These are phyloP conservation scores for Oeneis ivallda DNA, from an alignment of 2,888 invertebrate genomes.

Conservation along the genomic window DNA sequence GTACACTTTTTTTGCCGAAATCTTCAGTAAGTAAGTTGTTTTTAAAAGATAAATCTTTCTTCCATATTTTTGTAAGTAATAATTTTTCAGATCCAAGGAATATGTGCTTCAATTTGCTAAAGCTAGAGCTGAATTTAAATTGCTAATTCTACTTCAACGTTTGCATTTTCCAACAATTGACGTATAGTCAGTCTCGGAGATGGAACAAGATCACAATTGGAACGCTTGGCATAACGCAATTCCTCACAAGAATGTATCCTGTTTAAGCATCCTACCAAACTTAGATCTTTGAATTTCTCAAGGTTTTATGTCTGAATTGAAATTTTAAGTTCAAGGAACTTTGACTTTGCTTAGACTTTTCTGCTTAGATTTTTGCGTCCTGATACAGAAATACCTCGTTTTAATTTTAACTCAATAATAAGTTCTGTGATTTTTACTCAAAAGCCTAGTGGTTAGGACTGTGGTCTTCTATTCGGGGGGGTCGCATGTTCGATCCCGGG, in stretches of 20 bases:
- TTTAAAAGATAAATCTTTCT: not conserved
- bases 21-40: too few species aligned
- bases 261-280: not conserved
- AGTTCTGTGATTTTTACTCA: too few species aligned
- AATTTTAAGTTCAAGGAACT: not conserved
- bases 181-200: not conserved
- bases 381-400: too few species aligned
- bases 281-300: not conserved
- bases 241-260: not conserved
- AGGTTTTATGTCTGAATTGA: not conserved
- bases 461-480: too few species aligned
- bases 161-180: not conserved
- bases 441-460: too few species aligned
- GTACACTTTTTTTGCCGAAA: too few species aligned
- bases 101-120: not conserved
- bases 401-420: too few species aligned
- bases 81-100: not conserved
- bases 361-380: too few species aligned
- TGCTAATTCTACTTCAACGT: conserved; percentile 11
- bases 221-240: not conserved
- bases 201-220: conserved; percentile 3
- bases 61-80: not conserved
- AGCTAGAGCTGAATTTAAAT: conserved; percentile 11
- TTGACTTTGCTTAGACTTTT: too few species aligned
- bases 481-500: too few species aligned